Base-by-base conservation (phyloP, 37 sponge, comb jelly and placozoan genomes). In the Oscarella lobularis region DNA sequence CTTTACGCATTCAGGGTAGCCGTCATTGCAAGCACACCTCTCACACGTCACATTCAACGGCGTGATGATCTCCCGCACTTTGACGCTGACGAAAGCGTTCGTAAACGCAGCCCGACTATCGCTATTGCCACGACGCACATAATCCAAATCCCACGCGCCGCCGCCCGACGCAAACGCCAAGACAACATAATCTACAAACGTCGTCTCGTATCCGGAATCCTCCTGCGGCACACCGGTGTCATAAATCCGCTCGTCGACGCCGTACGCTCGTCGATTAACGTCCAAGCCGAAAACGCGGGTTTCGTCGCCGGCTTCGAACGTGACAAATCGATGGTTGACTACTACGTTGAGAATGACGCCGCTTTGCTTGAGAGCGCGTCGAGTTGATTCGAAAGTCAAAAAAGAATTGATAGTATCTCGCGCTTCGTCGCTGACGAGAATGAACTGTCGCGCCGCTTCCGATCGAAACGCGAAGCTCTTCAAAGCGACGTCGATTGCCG, bases 31-130 rank as follows among this genome's bases (percentile, higher is more conserved):
- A 4, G 69, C 39, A 55, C 92, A 91, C 14, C 69, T 36, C 40
- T 81, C n/a, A 40, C 92, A 91, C 31, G 60, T 48, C 20, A 36
- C 20, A 3, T 67, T 65, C 67, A 86, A 40, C 37, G 80, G 76
- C 0, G 71, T 27, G 14, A 79, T 38, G 3, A 85, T 85, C 73
- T 88, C 93, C 0, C 73, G 20, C 38, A 81, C 84, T 40, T 84
- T 83, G 32, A 75, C 89, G 27, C 73, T 36, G 0, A 92, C 78
- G 80, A 92, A 87, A 0, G 86, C 83, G 39, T 70, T 78, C 6
- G 86, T 88, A 71, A 92, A 92, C 9, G 89, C 81, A 30, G 70
- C 70, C 0, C 60, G 60, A 20, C 9, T 48, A 20, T 48, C 60
- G 60, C 14, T 9, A 20, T 48, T 20, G 60, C 20, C 20, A 20